Evolutionary conservation across 1,140 invertebrate species (phyloP).

Genomic region (Papilio machaon): DNA sequence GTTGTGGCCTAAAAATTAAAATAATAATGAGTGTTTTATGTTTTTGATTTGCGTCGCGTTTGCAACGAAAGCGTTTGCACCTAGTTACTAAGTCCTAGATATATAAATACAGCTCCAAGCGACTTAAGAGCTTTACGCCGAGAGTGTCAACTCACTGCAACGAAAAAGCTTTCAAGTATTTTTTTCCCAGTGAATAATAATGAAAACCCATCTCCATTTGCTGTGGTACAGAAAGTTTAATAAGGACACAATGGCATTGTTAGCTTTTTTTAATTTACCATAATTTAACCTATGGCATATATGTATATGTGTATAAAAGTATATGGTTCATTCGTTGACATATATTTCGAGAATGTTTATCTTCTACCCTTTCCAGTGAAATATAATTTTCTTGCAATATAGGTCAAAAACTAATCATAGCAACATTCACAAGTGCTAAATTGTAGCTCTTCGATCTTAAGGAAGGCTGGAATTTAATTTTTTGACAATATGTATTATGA

Average conservation of each 20-base stretch:
- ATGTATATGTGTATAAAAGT: neutral
- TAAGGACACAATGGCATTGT: neutral
- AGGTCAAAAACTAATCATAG: too few species aligned
- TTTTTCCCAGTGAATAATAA: constrained; percentile 1
- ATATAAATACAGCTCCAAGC: neutral
- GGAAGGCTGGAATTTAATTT: neutral
- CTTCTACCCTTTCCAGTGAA: neutral
- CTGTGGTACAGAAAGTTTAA: neutral
- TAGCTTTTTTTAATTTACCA: neutral
- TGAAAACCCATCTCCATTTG: neutral
- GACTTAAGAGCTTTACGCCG: constrained; percentile 17
- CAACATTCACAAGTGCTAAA: too few species aligned
- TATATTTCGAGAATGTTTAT: neutral
- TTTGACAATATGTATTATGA: neutral
- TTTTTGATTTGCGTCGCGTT: neutral
- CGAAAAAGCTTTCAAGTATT: neutral
- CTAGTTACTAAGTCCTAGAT: neutral
- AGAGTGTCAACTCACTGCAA: constrained; percentile 7
- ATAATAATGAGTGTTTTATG: too few species aligned
- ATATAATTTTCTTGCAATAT: too few species aligned
- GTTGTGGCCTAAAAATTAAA: neutral
- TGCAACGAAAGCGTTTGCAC: neutral
- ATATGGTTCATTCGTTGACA: neutral
- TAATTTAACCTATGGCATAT: neutral
- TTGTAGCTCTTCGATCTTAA: too few species aligned